phyloP scores from a whole-genome alignment of 2,888 invertebrate species.

The Cyclophora albipunctata region DNA sequence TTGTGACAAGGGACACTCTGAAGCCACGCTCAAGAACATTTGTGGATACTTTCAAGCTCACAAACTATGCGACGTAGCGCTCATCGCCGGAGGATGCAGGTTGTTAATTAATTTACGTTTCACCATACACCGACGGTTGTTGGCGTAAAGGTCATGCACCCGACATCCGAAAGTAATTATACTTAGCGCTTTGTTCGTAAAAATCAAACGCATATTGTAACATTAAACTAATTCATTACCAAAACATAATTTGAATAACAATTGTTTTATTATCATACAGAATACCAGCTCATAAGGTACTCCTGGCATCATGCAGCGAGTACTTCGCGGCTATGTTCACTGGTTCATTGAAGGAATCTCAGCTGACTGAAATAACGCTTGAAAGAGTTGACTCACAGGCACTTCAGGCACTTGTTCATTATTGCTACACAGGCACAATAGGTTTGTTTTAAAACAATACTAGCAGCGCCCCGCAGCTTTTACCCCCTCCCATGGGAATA shows the following conservation, averaged over 20 bases:
- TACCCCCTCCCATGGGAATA: too few species aligned
- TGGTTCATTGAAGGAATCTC: conserved; percentile 87
- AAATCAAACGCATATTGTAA: too few species aligned
- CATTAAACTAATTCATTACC: not conserved
- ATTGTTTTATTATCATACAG: conserved; percentile 37
- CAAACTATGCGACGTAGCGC: conserved; percentile 90
- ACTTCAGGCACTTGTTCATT: conserved; percentile 87
- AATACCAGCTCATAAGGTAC: conserved; percentile 89
- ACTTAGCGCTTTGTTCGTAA: too few species aligned
- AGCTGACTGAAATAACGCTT: conserved; percentile 87
- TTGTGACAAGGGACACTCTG: conserved; percentile 86
- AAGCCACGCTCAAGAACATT: conserved; percentile 87
- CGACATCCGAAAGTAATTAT: conserved; percentile 7
- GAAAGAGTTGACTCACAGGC: conserved; percentile 91
- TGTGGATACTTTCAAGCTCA: conserved; percentile 86
- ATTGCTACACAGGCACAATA: conserved; percentile 91
- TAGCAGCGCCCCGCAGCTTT: too few species aligned
- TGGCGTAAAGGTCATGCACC: conserved; percentile 12
- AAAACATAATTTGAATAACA: conserved; percentile 1
- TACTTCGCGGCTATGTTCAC: conserved; percentile 98
- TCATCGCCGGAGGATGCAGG: conserved; percentile 86
- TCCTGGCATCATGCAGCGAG: conserved; percentile 93
- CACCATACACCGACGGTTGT: conserved; percentile 7
- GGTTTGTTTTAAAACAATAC: conserved; percentile 30
- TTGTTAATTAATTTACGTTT: conserved; percentile 32